Percentiles rank a stretch among this genome's conserved stretches.
Conservation (phyloP, 23 tunicate species). For the Halocynthia roretzi region DNA sequence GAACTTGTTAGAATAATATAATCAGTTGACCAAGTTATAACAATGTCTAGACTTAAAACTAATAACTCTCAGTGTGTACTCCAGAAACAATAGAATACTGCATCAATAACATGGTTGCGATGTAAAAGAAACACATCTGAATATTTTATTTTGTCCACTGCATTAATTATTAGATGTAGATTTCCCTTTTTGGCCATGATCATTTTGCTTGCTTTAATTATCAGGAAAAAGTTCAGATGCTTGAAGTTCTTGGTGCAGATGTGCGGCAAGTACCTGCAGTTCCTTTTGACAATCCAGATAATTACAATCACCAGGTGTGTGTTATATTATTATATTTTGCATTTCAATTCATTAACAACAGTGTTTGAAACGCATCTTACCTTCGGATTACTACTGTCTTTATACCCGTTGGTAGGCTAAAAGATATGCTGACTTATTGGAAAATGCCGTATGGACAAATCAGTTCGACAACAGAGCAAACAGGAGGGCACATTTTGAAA, state of each 20-base stretch:
- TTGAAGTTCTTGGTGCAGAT: conserved; percentile 83
- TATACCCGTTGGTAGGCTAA: conserved; percentile 39
- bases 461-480: conserved; percentile 94
- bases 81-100: no score
- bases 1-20: no score
- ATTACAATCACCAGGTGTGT: conserved; percentile 88
- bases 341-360: not conserved
- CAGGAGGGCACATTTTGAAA: conserved; percentile 80
- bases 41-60: no score
- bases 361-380: not conserved
- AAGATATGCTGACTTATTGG: conserved; percentile 75
- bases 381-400: not conserved
- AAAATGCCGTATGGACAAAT: conserved; percentile 92
- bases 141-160: no score
- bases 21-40: no score
- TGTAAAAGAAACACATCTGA: no score
- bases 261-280: conserved; percentile 98
- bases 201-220: not conserved
- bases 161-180: no score
- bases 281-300: conserved; percentile 90
- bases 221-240: conserved; percentile 86
- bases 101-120: no score
- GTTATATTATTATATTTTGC: not conserved
- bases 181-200: not conserved
- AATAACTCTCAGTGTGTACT: no score